A percentile compares a stretch with the other conserved stretches of the same genome.
Evolutionary conservation across 2,113 vertebrate species (phyloP).

Genomic region (Rattus rattus): DNA sequence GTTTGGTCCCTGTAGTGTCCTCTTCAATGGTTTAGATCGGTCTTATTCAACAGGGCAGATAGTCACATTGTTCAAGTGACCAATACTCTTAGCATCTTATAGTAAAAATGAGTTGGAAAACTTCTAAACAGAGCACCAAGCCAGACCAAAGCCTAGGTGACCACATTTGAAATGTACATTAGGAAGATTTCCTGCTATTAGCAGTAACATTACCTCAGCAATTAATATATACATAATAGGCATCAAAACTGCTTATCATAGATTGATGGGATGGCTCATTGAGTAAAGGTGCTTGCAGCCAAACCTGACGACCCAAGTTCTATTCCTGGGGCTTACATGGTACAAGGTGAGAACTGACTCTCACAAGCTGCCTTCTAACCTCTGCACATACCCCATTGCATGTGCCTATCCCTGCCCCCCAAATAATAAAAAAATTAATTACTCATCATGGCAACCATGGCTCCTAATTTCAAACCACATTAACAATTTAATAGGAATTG

Average conservation of each 20-base stretch:
- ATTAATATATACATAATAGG: not conserved
- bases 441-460: slow-evolving; percentile 21
- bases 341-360: not conserved
- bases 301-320: not conserved
- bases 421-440: not conserved
- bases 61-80: not conserved
- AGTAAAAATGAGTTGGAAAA: not conserved
- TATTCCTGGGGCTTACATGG: no score
- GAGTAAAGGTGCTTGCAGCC: not conserved
- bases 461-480: slow-evolving; percentile 48
- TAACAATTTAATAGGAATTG: slow-evolving; percentile 35
- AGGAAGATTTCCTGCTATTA: slow-evolving; percentile 10
- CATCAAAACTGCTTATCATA: not conserved
- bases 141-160: not conserved
- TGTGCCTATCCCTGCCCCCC: no score
- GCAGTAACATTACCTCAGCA: not conserved
- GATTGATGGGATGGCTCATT: not conserved
- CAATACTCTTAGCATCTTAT: not conserved
- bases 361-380: not conserved
- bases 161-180: not conserved
- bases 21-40: not conserved
- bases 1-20: not conserved
- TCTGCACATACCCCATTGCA: no score
- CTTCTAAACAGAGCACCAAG: not conserved
- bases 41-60: not conserved